Evolutionary conservation across 2,113 vertebrate species (phyloP), one percentile per base, ranked within the genome.

Genomic region (Ammospiza caudacuta): DNA sequence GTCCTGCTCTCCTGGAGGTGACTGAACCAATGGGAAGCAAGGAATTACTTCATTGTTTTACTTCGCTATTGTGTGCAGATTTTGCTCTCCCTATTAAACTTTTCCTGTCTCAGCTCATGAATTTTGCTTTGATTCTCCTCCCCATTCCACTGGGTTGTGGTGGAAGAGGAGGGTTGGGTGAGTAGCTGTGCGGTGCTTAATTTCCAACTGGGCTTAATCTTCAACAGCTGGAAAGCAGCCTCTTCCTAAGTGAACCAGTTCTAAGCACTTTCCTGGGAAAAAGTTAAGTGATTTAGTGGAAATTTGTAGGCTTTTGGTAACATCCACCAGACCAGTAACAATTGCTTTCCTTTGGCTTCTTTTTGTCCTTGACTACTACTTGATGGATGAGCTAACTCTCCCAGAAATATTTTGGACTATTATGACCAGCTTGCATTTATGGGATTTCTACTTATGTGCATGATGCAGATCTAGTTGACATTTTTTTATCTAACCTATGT

Each of bases 311-410:
- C 13, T 28, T 73, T 25, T 74, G 13, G 11, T 23, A 67, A 6
- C 10, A 66, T 54, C 7, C 55, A 80, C 11, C 12, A 46, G 49
- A 74, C 14, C 20, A 10, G 22, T 24, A 73, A 28, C 7, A 80
- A 5, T 6, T 33, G 3, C 33, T 68, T 4, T 57, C 24, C 11
- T 7, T 55, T 2, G 2, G 4, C 6, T 49, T 5, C 15, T 80
- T 86, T 92, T 19, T 44, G 9, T 49, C 17, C 15, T n/a, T 9
- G 5, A 23, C 14, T 63, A 3, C 11, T 74, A 6, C 15, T 55
- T 58, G 1, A 11, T 49, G 6, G 29, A 22, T 43, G 6, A 87
- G 6, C 4, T 28, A 80, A 8, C 2, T 86, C 58, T 10, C 15
- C 5, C 7, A n/a, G 31, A 62, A 80, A 44, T 57, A 19, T 8